A percentile compares a stretch with the other conserved stretches of the same genome.
Evolutionary conservation across 2,888 invertebrate species (phyloP).

Genomic region (Theretra japonica): DNA sequence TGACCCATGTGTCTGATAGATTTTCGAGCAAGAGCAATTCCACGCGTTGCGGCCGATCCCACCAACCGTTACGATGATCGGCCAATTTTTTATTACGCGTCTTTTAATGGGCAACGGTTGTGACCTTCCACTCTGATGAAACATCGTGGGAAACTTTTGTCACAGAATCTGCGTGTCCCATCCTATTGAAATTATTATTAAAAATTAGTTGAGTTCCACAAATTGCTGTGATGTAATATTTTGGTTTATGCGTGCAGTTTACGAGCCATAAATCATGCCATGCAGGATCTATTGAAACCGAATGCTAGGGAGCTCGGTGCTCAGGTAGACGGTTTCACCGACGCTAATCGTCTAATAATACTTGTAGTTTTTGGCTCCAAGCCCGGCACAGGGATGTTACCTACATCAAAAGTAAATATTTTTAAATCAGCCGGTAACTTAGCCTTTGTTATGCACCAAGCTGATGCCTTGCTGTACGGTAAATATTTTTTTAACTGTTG

Average conservation of each 20-base stretch:
- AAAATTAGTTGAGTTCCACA: background rate
- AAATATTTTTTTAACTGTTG: conserved; percentile 4
- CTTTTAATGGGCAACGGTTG: conserved; percentile 38
- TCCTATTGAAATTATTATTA: conserved; percentile 1
- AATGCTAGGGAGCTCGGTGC: conserved; percentile 45
- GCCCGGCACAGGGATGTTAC: conserved; percentile 65
- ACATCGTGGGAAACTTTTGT: conserved; percentile 31
- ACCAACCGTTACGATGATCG: conserved; percentile 47
- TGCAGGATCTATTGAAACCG: conserved; percentile 41
- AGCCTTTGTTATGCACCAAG: conserved; percentile 9
- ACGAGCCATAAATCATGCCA: conserved; percentile 46
- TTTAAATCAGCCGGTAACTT: conserved; percentile 23
- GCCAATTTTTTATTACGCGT: conserved; percentile 39
- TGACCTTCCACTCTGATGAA: conserved; percentile 47
- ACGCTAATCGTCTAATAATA: conserved; percentile 79
- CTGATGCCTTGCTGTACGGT: background rate
- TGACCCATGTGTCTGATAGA: conserved; percentile 25
- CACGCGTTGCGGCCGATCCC: conserved; percentile 24
- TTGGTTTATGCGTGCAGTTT: conserved; percentile 34
- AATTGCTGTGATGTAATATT: background rate
- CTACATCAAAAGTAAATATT: conserved; percentile 34
- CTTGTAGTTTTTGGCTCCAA: conserved; percentile 70
- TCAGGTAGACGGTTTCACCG: conserved; percentile 71
- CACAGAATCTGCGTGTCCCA: background rate
- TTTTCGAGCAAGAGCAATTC: conserved; percentile 15